Base-by-base conservation (phyloP, 2,888 invertebrate genomes). In the Dexiosoma caninum region DNA sequence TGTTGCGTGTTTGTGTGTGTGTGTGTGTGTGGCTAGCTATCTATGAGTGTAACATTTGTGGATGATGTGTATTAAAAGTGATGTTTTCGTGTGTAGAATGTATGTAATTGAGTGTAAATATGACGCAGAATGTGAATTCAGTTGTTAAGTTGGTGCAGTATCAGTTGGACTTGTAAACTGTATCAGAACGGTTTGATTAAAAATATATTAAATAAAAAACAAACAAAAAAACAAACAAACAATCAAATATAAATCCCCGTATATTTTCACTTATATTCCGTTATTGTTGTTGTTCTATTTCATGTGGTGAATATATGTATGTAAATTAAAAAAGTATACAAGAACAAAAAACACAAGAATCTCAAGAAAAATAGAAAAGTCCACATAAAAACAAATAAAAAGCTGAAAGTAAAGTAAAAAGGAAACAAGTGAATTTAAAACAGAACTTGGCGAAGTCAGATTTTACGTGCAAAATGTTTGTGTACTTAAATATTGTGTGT, bases 91-190 rank as follows among this genome's bases (percentile, higher is more conserved):
- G 30, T 77, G 72, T 81, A 77, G 70, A 77, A 49, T 77, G 60
- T 77, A 57, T 81, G 69, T 77, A 77, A 77, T 81, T 81, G 81
- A 81, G 81, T 81, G 81, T 77, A 69, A 77, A 72, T 67, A 77
- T 81, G 81, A 81, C 78, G 81, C 78, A 78, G 74, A 74, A 78
- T 81, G 55, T 75, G 78, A 78, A 74, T 78, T 81, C 59, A 81
- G 81, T 81, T 78, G 81, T 75, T 78, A 75, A 74, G 78, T 78
- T 81, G 81, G 69, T 81, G 81, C 78, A 81, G 81, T 75, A 78
- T 78, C 81, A 81, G 81, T 78, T 75, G 66, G 81, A 78, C 81
- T 78, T 77, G 78, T 72, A 64, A 77, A 81, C 71, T 77, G 77
- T 69, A 81, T 67, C 72, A 62, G 77, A 77, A 81, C 81, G 81